Conservation (phyloP, 2,797 vertebrate genomes). For the Phataginus tetradactyla region DNA sequence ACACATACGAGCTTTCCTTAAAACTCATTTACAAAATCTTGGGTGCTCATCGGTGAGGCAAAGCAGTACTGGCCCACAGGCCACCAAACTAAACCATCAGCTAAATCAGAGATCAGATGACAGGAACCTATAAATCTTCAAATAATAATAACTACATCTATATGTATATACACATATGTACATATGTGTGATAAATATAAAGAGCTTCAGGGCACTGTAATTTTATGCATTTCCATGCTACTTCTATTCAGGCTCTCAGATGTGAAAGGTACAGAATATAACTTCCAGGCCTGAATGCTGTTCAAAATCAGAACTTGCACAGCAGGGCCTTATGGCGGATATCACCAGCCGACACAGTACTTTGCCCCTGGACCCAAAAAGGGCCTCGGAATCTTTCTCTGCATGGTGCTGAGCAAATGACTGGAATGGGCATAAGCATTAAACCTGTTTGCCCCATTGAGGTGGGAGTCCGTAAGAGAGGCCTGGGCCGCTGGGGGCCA, state of each 20-base stretch:
- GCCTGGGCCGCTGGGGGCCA: not conserved
- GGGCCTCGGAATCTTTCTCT: not conserved
- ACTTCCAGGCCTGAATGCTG: not conserved
- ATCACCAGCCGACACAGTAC: not conserved
- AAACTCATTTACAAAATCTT: not conserved
- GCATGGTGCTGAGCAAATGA: not conserved
- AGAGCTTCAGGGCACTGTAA: not conserved
- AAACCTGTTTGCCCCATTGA: not conserved
- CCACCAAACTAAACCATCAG: not conserved
- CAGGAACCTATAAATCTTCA: not conserved
- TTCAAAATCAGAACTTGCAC: not conserved
- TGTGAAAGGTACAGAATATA: not conserved
- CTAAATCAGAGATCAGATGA: not conserved
- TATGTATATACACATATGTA: not conserved
- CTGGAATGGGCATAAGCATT: too few species aligned
- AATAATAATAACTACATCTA: not conserved
- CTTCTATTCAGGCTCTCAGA: not conserved
- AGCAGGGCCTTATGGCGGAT: accelerated
- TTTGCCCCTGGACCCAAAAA: not conserved
- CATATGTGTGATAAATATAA: not conserved
- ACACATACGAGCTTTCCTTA: not conserved
- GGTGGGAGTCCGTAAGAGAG: not conserved
- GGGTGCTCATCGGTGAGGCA: not conserved
- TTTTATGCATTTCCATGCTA: not conserved
- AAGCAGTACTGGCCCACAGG: not conserved